Evolutionary conservation across 2,797 vertebrate species (phyloP).

Genomic region (Catostomus latipinnis): DNA sequence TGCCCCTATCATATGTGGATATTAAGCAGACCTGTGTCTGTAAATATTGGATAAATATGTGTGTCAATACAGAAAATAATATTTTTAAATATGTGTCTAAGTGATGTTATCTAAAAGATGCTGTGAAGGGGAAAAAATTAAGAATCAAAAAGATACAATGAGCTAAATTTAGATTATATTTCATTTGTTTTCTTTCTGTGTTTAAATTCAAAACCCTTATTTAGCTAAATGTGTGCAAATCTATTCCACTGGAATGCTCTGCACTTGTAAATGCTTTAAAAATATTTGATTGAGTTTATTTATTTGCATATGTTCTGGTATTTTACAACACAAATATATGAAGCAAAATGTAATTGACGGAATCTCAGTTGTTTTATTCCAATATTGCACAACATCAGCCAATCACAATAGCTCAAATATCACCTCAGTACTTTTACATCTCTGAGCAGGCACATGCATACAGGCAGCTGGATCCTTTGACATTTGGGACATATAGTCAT

Average conservation of each 20-base stretch:
- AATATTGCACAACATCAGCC: slow-evolving; percentile 5
- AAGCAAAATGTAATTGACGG: slow-evolving; percentile 28
- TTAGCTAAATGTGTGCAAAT: neutral
- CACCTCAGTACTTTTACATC: neutral
- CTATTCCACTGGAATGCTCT: slow-evolving; percentile 36
- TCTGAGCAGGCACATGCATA: neutral
- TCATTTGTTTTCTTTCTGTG: neutral
- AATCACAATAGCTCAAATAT: neutral
- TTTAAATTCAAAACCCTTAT: slow-evolving; percentile 12
- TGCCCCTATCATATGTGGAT: slow-evolving; percentile 61
- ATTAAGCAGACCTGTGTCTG: slow-evolving; percentile 57
- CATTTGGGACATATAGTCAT: slow-evolving; percentile 52
- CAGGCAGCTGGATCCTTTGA: neutral
- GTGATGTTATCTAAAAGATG: neutral
- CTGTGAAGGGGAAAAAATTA: neutral
- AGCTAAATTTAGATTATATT: neutral
- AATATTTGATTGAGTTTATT: slow-evolving; percentile 58
- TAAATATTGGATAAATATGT: slow-evolving; percentile 69
- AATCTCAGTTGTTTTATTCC: slow-evolving; percentile 29
- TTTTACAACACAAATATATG: slow-evolving; percentile 40
- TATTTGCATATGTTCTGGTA: slow-evolving; percentile 50
- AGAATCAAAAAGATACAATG: neutral
- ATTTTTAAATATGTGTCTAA: neutral
- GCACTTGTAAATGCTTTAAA: slow-evolving; percentile 44
- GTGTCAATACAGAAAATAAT: slow-evolving; percentile 45